Evolutionary conservation across 1,140 invertebrate genomes (phyloP).

Genomic region (Drosophila pandora): DNA sequence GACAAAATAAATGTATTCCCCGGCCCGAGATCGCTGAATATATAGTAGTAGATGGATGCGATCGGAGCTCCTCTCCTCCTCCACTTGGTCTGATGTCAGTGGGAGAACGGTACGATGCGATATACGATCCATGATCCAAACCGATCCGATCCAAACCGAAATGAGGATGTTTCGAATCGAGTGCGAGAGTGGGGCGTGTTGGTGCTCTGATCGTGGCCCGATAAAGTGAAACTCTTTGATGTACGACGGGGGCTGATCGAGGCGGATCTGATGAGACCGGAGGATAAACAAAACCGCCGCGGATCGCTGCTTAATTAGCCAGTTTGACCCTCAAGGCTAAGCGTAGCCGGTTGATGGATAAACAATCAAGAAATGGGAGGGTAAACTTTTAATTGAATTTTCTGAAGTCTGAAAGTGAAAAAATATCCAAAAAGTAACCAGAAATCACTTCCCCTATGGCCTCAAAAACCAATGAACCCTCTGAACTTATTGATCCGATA

Average conservation of each 20-base stretch:
- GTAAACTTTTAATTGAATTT: conserved; percentile 42
- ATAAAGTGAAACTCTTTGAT: conserved; percentile 60
- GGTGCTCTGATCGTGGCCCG: conserved; percentile 49
- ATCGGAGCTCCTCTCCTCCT: not conserved
- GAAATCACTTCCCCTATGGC: conserved; percentile 7
- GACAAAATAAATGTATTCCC: conserved; percentile 48
- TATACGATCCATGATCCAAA: not conserved
- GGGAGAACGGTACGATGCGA: conserved; percentile 1
- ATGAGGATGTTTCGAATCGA: conserved; percentile 23
- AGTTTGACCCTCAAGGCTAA: conserved; percentile 27
- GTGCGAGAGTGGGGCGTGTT: conserved; percentile 54
- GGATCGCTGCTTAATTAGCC: conserved; percentile 47
- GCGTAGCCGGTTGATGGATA: conserved; percentile 4
- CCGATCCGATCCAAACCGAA: not conserved
- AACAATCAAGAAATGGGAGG: conserved; percentile 2
- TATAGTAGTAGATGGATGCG: conserved; percentile 13
- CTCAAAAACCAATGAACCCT: conserved; percentile 23
- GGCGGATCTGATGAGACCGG: conserved; percentile 46
- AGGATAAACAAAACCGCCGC: conserved; percentile 36
- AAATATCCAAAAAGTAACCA: too few species aligned
- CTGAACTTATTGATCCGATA: conserved; percentile 29
- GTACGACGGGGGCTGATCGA: conserved; percentile 29
- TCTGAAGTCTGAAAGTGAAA: not conserved
- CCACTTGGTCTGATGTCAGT: conserved; percentile 25
- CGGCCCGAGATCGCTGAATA: not conserved